Base-by-base conservation (phyloP, 2,113 vertebrate genomes). In the Euleptes europaea region DNA sequence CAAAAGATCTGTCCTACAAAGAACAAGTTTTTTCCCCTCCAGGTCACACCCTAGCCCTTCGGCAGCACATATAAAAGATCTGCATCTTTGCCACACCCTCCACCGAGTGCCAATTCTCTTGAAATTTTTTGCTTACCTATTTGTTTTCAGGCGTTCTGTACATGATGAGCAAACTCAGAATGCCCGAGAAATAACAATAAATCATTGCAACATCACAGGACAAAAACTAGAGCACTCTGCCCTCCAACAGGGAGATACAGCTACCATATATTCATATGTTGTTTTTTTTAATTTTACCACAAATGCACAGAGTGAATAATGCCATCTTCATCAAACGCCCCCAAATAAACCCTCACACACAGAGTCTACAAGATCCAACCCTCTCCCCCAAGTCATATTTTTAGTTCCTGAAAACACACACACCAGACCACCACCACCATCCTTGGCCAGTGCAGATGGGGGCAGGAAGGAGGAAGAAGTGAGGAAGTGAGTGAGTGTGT, bases 1-100 rank as follows among this genome's bases (percentile, higher is more conserved):
- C 90, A 82, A 76, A 85, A 94, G 92, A 82, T 89, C 74, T 87
- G 91, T 92, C 95, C 94, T 91, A 85, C 90, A 93, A 90, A 94
- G 94, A 95, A 94, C 91, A 94, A 94, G 91, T 84, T 84, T 85
- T 85, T 86, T 66, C 92, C 84, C 73, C 90, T 93, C 94, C 94
- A 95, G 91, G 95, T 94, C 87, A 91, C 96, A 94, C 96, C 94
- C 95, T 90, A 93, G 92, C 94, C 95, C 91, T 94, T 65, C 57
- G 92, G 94, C 95, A 93, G 74, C 60, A 86, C 84, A 90, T 91
- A 94, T 92, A 86, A 94, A 95, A 96, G 93, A 72, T 47, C 86
- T 35, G 44, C 65, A 88, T 76, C 92, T 92, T 78, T 86, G 92
- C 92, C 91, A 89, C 93, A 82, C 92, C 96, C 92, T 94, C 93